Base-by-base conservation (phyloP, 1,140 invertebrate species). In the Belonocnema kinseyi region DNA sequence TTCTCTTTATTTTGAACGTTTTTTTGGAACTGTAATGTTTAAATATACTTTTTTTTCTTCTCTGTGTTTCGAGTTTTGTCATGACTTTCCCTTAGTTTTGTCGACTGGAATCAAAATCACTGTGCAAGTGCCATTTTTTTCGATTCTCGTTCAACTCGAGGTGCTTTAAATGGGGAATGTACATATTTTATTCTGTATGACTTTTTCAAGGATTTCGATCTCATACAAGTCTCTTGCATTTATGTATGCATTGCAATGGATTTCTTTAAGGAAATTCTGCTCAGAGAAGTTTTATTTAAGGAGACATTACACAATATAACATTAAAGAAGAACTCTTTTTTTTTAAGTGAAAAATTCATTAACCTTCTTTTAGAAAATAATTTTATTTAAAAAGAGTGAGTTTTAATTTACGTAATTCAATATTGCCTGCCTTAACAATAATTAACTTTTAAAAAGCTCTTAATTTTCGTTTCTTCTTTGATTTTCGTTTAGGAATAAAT, bases 1-100 rank as follows among this genome's bases (percentile, higher is more conserved):
- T 76, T 79, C 72, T 66, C 21, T 21, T 80, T 81, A 74, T 11
- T 72, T 76, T 73, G 51, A 50, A 72, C 58, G 13, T 83, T 70
- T 74, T 73, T 82, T 73, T 83, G 78, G 73, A 83, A 84, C 77
- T 84, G 73, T 84, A 82, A 83, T 84, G 76, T 82, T 83, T 77
- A 79, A 13, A 77, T 58, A 74, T 70, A 56, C 19, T 13, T 50
- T 40, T 81, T 53, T 61, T 12, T 66, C 71, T 76, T 54, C 16
- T 71, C 19, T 70, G 3, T 26, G 13, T 66, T 26, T 79, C 19
- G 16, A 10, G 26, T 21, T 66, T 16, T 21, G 6, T 33, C 3
- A 54, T 17, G 40, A 46, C 53, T 66, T 40, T 66, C 13, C 21
- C 13, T 66, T 66, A 33, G 13, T 40, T 40, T 40, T 13, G 19